phyloP scores from a whole-genome alignment of 92 coral and sea anemone genomes.

The Epizoanthus rinbou region DNA sequence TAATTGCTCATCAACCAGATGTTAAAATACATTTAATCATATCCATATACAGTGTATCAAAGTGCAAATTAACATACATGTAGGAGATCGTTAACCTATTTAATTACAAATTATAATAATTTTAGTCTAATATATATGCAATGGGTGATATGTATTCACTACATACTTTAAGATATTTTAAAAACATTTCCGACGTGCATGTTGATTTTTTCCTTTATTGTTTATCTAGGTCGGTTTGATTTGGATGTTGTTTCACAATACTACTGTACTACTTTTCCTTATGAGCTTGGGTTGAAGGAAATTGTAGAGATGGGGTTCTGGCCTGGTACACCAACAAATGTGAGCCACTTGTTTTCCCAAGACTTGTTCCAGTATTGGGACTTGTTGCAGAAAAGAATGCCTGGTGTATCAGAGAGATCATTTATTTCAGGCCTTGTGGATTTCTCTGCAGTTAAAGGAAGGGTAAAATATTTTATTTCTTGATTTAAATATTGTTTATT shows the following conservation, averaged over 20 bases:
- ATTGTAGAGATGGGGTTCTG: conserved; percentile 37
- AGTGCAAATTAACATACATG: no score
- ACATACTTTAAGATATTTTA: no score
- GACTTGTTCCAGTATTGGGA: conserved; percentile 54
- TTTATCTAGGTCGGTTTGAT: conserved; percentile 50
- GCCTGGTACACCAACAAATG: conserved; percentile 51
- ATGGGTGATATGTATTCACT: no score
- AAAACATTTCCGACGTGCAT: neutral
- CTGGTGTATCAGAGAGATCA: conserved; percentile 55
- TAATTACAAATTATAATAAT: no score
- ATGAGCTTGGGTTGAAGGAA: conserved; percentile 5
- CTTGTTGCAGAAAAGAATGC: conserved; percentile 57
- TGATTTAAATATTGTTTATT: no score
- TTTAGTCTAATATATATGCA: no score
- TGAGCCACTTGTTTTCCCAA: conserved; percentile 42
- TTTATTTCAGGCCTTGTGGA: conserved; percentile 49
- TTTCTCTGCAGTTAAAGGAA: conserved; percentile 49
- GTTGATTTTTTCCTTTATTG: neutral
- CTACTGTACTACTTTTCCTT: conserved; percentile 24
- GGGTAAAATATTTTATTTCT: conserved; percentile 17
- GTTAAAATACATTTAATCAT: no score
- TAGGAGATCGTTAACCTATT: no score
- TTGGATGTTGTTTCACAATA: conserved; percentile 43
- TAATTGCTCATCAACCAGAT: no score
- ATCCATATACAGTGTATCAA: no score